Percentiles rank a stretch among this genome's conserved stretches.
Conservation (phyloP, 2,888 invertebrate species). For the Apodemia zela region DNA sequence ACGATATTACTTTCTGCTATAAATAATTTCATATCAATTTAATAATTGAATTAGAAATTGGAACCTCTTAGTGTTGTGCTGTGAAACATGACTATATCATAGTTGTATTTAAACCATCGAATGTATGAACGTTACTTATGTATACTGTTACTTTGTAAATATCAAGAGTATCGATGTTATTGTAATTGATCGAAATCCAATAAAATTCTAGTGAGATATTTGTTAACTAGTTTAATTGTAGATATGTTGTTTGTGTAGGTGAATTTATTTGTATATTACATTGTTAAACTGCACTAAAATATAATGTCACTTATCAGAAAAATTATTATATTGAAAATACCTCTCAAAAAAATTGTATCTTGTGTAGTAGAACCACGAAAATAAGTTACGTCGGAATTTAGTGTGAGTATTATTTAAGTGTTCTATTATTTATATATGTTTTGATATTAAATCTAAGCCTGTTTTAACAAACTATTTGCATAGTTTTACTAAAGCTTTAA, state of each 20-base stretch:
- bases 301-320: not conserved
- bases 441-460: no score
- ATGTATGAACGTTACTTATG: conserved; percentile 7
- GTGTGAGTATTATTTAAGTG: no score
- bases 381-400: no score
- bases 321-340: not conserved
- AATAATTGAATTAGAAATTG: not conserved
- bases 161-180: conserved; percentile 14
- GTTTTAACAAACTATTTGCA: no score
- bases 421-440: no score
- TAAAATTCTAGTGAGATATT: conserved; percentile 26
- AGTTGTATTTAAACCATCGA: conserved; percentile 2
- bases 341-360: no score
- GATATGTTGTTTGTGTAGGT: not conserved
- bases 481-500: no score
- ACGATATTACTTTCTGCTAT: not conserved
- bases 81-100: not conserved
- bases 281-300: not conserved
- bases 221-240: conserved; percentile 20
- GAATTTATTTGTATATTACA: not conserved
- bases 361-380: no score
- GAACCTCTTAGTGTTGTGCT: conserved; percentile 10
- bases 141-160: conserved; percentile 9
- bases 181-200: conserved; percentile 19
- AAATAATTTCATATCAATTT: not conserved